Evolutionary conservation across 2,113 vertebrate genomes (phyloP).

Genomic region (Hydropotes inermis): DNA sequence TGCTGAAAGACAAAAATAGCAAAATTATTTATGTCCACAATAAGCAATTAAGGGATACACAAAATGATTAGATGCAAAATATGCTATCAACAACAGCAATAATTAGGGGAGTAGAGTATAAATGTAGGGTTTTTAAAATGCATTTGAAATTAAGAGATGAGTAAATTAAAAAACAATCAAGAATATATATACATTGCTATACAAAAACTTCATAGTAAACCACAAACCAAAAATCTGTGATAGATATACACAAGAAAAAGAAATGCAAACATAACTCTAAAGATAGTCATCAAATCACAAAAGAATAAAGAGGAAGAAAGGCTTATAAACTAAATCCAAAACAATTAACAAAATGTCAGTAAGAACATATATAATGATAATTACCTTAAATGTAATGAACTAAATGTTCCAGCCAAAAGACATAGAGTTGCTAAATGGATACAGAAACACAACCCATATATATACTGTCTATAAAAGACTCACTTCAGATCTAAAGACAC

Average conservation of each 20-base stretch:
- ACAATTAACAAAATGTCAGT: neutral
- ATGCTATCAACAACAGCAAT: neutral
- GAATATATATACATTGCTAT: neutral
- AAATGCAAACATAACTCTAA: neutral
- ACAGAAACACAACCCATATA: neutral
- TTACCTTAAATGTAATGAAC: neutral
- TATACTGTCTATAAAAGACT: neutral
- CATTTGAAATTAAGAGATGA: neutral
- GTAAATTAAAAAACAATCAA: neutral
- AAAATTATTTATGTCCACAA: neutral
- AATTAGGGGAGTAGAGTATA: neutral
- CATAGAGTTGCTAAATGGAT: neutral
- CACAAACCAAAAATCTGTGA: neutral
- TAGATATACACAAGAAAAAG: neutral
- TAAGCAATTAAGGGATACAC: neutral
- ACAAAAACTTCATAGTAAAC: neutral
- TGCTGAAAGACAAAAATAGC: neutral
- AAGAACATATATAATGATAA: neutral
- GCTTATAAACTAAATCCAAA: neutral
- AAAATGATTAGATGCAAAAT: neutral
- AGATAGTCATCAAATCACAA: neutral
- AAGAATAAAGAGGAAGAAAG: neutral
- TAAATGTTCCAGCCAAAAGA: neutral
- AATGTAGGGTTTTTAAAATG: neutral
- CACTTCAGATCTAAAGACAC: neutral